A percentile compares a stretch with the other conserved stretches of the same genome.
Evolutionary conservation across 2,797 vertebrate species (phyloP).

Genomic region (Harpagifer antarcticus): DNA sequence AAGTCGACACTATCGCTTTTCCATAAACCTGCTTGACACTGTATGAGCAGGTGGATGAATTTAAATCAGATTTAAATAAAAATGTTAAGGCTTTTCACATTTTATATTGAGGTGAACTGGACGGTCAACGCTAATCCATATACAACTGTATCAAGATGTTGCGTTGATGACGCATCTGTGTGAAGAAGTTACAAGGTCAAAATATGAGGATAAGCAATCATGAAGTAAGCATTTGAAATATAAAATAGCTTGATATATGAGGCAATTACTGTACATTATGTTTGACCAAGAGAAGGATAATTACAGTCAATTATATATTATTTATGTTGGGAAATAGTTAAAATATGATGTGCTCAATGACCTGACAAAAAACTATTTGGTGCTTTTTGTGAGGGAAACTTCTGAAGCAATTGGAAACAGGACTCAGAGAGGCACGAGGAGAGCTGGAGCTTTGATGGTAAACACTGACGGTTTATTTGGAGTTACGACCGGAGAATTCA

Average conservation of each 20-base stretch:
- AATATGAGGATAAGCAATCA: constrained; percentile 7
- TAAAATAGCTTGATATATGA: neutral
- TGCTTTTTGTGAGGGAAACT: neutral
- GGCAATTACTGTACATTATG: neutral
- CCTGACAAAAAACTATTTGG: neutral
- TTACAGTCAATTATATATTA: neutral
- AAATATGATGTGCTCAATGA: neutral
- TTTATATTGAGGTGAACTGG: neutral
- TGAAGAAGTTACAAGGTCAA: neutral
- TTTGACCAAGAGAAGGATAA: neutral
- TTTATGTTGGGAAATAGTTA: neutral
- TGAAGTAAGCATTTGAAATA: neutral
- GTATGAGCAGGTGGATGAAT: constrained; percentile 32
- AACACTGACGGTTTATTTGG: no score
- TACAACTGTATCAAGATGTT: neutral
- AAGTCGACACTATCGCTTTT: constrained; percentile 24
- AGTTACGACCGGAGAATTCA: no score
- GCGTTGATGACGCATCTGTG: neutral
- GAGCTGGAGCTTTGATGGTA: no score
- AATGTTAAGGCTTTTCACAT: neutral
- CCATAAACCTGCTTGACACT: constrained; percentile 20
- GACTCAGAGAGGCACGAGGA: no score
- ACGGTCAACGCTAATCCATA: neutral
- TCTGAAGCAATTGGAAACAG: no score
- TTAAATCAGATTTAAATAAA: constrained; percentile 12